Evolutionary conservation across 2,888 invertebrate species (phyloP), one percentile per base, ranked within the genome.

Genomic region (Tridacna gigas): DNA sequence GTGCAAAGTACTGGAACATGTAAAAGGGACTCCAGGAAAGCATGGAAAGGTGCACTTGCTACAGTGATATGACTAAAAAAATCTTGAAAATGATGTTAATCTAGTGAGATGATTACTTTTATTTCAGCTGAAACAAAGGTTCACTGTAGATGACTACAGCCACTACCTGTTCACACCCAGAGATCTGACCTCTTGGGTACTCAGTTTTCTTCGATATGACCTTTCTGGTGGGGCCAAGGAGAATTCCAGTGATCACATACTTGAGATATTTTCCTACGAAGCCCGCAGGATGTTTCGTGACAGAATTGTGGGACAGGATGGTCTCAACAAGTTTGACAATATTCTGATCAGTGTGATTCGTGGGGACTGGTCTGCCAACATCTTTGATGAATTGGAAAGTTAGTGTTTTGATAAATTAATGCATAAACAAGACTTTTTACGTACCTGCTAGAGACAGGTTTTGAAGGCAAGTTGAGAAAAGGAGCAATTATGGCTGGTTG

Each of bases 121-220:
- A 15, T 56, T 56, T 56, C 88, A 95, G 95, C 92, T 96, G 73
- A 94, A 95, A 80, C 92, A 94, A 37, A 94, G 95, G 47, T 97
- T 97, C 93, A 95, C 95, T 5, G 94, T 95, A 37, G 95, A 96
- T 74, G 95, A 96, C 88, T 95, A 96, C 89, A 95, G 95, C 83
- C 97, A 97, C 94, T 97, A 97, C 93, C 95, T 96, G 82, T 97
- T 97, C 95, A 97, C 97, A 69, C 96, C 97, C 0, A 96, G 97
- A 77, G 97, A 97, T 94, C 95, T 98, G 78, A 97, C 96, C n/a
- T 95, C 95, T 67, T 97, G 97, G 96, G 96, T 97, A 88, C 95
- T 96, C 74, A 96, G 96, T 80, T 95, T 97, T 26, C 95, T 96
- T 81, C 96, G 97, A 91, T 97, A 97, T 89, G 94, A 95, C 86